Evolutionary conservation across 2,888 invertebrate species (phyloP), one percentile per base, ranked within the genome.

Genomic region (Polydrusus pterygomalis): DNA sequence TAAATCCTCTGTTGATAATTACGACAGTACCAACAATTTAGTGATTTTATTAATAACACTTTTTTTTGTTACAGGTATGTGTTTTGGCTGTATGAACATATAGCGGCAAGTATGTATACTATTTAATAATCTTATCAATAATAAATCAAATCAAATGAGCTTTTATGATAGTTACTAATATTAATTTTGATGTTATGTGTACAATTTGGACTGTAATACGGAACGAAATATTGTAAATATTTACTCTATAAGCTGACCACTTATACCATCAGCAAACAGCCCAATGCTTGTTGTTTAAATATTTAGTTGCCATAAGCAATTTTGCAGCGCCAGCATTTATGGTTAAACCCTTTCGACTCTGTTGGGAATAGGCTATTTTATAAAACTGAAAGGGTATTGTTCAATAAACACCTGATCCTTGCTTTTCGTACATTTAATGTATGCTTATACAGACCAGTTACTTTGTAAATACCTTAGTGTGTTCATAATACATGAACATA

Each of bases 331-430:
- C 30, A 25, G 30, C 54, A 3, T 54, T 51, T 30, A 54, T 25
- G 20, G 54, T 0, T 7, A 30, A 54, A 54, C 54, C 54, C 54
- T 54, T 54, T n/a, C 25, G 13, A 8, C 25, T 20, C 0, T 25
- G 30, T n/a, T 54, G 20, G 13, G 25, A 54, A 54, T 13, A 13
- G 25, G n/a, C 25, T 54, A 54, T 25, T 54, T 54, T 30, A 25
- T 25, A 3, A 13, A 54, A 20, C 11, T 30, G 11, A 54, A 54
- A 54, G 54, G 54, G 54, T 54, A 25, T 25, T 54, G 54, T 30
- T n/a, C 54, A 6, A 54, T 17, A 25, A 54, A 30, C 54, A 54
- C 54, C 54, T 54, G 54, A n/a, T 30, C 6, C 25, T 30, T 30
- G n/a, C 13, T 47, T 47, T 47, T 17, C 47, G 8, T 15, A n/a